Conservation (phyloP, 2,797 vertebrate species). For the Echiichthys vipera region DNA sequence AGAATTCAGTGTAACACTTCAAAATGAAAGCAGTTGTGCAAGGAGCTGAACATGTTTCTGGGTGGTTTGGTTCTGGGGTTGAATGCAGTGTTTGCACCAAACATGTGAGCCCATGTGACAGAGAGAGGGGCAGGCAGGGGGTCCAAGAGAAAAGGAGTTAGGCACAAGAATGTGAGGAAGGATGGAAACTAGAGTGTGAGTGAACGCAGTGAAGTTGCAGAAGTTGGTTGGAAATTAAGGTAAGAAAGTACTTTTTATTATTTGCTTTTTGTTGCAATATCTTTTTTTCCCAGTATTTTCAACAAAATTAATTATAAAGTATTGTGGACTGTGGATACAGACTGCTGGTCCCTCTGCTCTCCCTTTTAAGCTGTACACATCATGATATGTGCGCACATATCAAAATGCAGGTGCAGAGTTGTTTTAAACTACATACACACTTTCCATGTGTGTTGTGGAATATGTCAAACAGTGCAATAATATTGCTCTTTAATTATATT, state of each 20-base stretch:
- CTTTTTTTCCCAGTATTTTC: too few species aligned
- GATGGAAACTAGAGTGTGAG: constrained; percentile 30
- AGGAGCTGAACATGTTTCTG: not conserved
- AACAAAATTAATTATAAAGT: too few species aligned
- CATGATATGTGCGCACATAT: not conserved
- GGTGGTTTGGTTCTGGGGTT: not conserved
- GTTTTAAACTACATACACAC: not conserved
- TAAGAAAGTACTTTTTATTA: constrained; percentile 50
- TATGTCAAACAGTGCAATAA: not conserved
- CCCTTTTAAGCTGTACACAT: too few species aligned
- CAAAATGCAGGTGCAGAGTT: not conserved
- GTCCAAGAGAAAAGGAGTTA: constrained; percentile 36
- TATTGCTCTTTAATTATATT: not conserved
- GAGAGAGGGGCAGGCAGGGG: constrained; percentile 28
- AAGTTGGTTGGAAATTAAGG: constrained; percentile 55
- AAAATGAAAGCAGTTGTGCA: not conserved
- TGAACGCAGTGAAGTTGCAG: constrained; percentile 24
- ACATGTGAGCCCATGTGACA: constrained; percentile 65
- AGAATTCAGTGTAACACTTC: not conserved
- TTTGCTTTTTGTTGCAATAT: not conserved
- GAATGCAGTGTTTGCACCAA: constrained; percentile 9
- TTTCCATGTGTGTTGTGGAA: not conserved
- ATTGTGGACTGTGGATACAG: not conserved
- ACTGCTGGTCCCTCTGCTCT: not conserved
- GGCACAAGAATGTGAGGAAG: constrained; percentile 45